These are phyloP conservation scores for Dryoscopus gambensis DNA, from an alignment of 2,113 vertebrate genomes.

Conservation along the genomic window DNA sequence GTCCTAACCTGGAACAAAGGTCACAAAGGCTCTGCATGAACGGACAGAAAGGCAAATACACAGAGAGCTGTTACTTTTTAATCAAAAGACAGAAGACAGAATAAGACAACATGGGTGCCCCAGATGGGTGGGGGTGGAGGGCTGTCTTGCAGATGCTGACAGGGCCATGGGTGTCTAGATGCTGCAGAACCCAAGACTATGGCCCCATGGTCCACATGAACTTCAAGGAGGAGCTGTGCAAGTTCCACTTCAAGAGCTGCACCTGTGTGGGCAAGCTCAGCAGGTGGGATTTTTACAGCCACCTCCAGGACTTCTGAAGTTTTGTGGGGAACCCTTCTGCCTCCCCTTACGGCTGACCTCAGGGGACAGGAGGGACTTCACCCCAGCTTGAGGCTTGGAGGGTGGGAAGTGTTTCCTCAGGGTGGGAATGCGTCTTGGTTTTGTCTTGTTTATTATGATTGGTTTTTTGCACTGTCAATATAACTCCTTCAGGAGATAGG, in stretches of 20 bases:
- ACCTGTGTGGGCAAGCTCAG: not conserved
- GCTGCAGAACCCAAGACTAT: not conserved
- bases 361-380: not conserved
- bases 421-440: not conserved
- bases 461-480: fast-evolving
- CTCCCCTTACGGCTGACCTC: not conserved
- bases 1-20: not conserved
- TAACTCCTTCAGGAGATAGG: not conserved
- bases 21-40: not conserved
- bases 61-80: not conserved
- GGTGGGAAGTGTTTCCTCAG: not conserved
- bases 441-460: not conserved
- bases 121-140: not conserved
- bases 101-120: not conserved
- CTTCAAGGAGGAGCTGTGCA: not conserved
- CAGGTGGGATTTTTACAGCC: not conserved
- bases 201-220: too few species aligned
- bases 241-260: not conserved
- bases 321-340: not conserved
- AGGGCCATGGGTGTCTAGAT: fast-evolving
- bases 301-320: not conserved
- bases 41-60: not conserved
- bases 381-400: not conserved
- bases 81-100: not conserved
- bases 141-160: not conserved